Conservation (phyloP, 2,888 invertebrate genomes). For the Ceriagrion tenellum region DNA sequence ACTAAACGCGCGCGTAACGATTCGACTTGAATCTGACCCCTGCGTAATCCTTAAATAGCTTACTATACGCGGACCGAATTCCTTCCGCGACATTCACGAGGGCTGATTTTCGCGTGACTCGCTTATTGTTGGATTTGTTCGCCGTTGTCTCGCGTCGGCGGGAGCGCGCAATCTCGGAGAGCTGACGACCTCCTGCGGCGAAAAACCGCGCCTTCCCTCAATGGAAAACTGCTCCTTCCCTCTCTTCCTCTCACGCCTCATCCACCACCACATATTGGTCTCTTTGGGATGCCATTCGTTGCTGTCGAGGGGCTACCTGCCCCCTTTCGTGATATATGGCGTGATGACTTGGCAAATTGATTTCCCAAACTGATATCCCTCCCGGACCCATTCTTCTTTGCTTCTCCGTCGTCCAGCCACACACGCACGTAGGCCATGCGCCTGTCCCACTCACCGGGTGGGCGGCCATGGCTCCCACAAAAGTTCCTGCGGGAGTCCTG, state of each 20-base stretch:
- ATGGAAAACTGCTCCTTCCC: background rate
- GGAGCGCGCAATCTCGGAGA: background rate
- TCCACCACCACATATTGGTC: background rate
- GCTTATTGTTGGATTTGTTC: background rate
- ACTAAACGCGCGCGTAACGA: too few species aligned
- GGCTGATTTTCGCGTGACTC: slow-evolving; percentile 9
- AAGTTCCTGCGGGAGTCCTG: too few species aligned
- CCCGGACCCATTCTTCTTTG: background rate
- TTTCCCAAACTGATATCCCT: slow-evolving; percentile 54
- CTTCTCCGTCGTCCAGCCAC: background rate
- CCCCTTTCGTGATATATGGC: slow-evolving; percentile 41
- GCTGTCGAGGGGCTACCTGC: background rate
- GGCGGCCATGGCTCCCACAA: too few species aligned
- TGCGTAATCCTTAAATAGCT: too few species aligned
- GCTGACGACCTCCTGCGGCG: background rate
- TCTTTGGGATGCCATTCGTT: slow-evolving; percentile 1
- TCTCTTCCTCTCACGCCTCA: background rate
- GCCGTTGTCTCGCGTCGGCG: background rate
- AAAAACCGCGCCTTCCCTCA: background rate
- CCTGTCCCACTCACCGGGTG: too few species aligned
- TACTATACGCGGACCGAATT: too few species aligned
- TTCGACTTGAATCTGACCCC: too few species aligned
- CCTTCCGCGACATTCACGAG: background rate
- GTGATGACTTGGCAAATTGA: slow-evolving; percentile 60
- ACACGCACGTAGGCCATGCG: background rate